Evolutionary conservation across 2,797 vertebrate species (phyloP).

Genomic region (Coccyzus lansbergi): DNA sequence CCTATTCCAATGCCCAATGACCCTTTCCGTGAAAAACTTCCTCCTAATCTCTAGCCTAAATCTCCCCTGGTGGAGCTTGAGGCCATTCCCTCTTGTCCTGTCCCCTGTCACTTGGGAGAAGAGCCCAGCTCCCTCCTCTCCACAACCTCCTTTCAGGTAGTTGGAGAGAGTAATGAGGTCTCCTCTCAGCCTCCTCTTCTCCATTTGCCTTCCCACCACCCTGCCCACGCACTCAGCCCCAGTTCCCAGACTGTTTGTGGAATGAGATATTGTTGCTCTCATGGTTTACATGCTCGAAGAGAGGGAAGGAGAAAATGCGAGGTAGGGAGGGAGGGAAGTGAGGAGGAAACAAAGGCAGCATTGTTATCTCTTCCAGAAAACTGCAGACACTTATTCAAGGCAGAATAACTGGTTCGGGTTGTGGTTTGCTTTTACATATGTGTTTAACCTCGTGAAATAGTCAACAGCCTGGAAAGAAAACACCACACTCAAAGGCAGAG

Average conservation of each 20-base stretch:
- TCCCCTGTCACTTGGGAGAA: too few relatives aligned
- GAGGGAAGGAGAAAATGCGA: conserved; percentile 31
- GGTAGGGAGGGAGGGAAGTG: conserved; percentile 29
- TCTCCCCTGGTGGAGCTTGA: too few relatives aligned
- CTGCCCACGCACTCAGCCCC: background rate
- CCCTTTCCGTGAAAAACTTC: too few relatives aligned
- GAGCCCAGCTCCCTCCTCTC: too few relatives aligned
- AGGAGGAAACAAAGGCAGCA: conserved; percentile 67
- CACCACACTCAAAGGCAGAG: conserved; percentile 35
- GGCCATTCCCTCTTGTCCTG: too few relatives aligned
- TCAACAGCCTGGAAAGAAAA: conserved; percentile 65
- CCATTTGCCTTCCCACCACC: background rate
- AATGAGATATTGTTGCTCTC: conserved; percentile 33
- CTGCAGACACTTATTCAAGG: conserved; percentile 63
- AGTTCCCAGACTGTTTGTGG: conserved; percentile 18
- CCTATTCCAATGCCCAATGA: too few relatives aligned
- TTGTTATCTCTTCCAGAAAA: conserved; percentile 72
- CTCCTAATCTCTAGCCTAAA: too few relatives aligned
- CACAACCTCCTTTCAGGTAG: too few relatives aligned
- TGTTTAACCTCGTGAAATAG: conserved; percentile 67
- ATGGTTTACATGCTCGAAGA: conserved; percentile 31
- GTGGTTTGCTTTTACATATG: conserved; percentile 74
- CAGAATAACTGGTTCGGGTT: conserved; percentile 56
- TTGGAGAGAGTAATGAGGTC: too few relatives aligned
- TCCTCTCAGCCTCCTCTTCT: too few relatives aligned